These are phyloP conservation scores for Aradophagus sp. DNA, from an alignment of 1,140 invertebrate genomes.

Conservation along the genomic window DNA sequence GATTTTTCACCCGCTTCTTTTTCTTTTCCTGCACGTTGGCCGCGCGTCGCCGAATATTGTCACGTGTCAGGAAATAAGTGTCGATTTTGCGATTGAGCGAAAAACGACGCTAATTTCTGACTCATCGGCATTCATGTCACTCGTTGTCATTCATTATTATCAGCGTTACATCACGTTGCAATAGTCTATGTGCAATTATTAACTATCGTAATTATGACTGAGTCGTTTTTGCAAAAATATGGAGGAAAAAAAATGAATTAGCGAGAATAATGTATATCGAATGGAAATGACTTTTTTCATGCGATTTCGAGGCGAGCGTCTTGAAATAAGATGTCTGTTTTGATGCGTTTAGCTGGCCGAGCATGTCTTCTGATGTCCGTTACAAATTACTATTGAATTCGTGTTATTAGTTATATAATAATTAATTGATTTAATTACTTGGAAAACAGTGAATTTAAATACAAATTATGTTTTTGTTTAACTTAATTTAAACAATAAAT, in stretches of 20 bases:
- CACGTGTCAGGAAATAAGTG: conserved; percentile 24
- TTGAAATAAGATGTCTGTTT: conserved; percentile 7
- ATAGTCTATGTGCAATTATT: conserved; percentile 27
- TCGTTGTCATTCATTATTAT: conserved; percentile 39
- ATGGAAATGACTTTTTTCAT: conserved; percentile 11
- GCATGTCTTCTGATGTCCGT: too few relatives aligned
- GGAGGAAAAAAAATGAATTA: conserved; percentile 21
- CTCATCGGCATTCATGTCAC: conserved; percentile 52
- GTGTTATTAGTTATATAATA: too few relatives aligned
- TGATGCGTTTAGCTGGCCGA: too few relatives aligned
- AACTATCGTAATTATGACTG: conserved; percentile 13
- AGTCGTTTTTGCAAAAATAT: conserved; percentile 15
- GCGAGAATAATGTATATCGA: conserved; percentile 19
- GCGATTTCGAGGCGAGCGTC: not conserved
- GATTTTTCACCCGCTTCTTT: too few relatives aligned
- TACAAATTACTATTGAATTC: too few relatives aligned
- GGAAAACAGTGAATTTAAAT: too few relatives aligned
- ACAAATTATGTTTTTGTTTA: too few relatives aligned
- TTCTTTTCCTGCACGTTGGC: too few relatives aligned
- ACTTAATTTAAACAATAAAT: too few relatives aligned
- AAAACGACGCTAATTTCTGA: conserved; percentile 50
- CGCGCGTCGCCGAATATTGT: conserved; percentile 14
- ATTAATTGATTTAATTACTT: too few relatives aligned
- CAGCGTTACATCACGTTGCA: conserved; percentile 41
- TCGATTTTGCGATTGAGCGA: conserved; percentile 31